Evolutionary conservation across 2,113 vertebrate genomes (phyloP), one percentile per base, ranked within the genome.

Genomic region (Solea senegalensis): DNA sequence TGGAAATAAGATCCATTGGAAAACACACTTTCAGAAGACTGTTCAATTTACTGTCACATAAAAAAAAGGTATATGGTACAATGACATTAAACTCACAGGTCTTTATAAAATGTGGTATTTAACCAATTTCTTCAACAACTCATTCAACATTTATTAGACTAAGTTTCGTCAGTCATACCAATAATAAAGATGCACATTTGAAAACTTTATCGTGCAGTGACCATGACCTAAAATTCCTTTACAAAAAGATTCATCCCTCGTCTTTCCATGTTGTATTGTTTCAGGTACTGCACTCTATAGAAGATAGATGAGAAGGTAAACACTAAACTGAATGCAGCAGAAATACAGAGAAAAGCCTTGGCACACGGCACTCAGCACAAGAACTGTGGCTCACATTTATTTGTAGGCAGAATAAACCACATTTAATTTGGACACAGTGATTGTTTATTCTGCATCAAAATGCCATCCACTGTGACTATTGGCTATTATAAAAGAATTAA

Each of bases 41-140:
- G 39, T 68, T 78, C 13, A 75, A 73, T 54, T 70, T 65, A 61
- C 8, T 71, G 10, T 52, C 5, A 26, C 8, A 54, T 12, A 83
- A 55, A 43, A 50, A 28, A 67, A 72, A 16, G 27, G 54, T 43
- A 57, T 16, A 58, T 28, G 8, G n/a, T 57, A 80, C 61, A 80
- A 51, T 6, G 41, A 62, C 46, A 50, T 50, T 13, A 76, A 83
- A 72, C 8, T 65, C 40, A 70, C 46, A 84, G 13, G 14, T 55
- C 43, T 45, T 68, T 51, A 48, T 16, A 6, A 68, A 4, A 77
- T 51, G 73, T 2, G 14, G 52, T 52, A 55, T 16, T 44, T 8
- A 34, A n/a, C n/a, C n/a, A n/a, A n/a, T n/a, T n/a, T n/a, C n/a
- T 69, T 43, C 58, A 4, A 66, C n/a, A 61, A 53, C 57, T 43